Percentiles rank a stretch among this genome's conserved stretches.
phyloP scores from a whole-genome alignment of 1,140 invertebrate genomes.

The Oncopeltus fasciatus region DNA sequence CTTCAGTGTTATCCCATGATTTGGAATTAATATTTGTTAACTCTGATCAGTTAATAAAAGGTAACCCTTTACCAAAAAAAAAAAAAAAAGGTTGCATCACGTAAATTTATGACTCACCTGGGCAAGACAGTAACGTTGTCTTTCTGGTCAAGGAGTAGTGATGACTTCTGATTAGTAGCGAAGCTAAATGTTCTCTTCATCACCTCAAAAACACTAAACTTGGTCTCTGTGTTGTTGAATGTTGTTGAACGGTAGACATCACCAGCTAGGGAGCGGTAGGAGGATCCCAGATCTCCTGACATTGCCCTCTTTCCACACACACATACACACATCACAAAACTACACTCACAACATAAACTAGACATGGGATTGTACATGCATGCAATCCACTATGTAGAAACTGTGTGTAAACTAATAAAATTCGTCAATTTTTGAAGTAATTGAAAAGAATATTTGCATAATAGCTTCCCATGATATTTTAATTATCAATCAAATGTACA shows the following conservation, averaged over 20 bases:
- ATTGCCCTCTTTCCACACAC: slow-evolving; percentile 25
- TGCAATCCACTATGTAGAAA: too few relatives aligned
- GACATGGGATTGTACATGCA: slow-evolving; percentile 2
- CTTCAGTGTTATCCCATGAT: too few relatives aligned
- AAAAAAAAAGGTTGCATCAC: too few relatives aligned
- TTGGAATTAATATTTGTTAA: too few relatives aligned
- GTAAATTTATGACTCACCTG: slow-evolving; percentile 41
- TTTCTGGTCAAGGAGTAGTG: slow-evolving; percentile 37
- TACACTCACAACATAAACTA: too few relatives aligned
- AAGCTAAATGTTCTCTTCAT: slow-evolving; percentile 48
- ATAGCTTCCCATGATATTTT: background rate
- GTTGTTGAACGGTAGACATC: slow-evolving; percentile 51
- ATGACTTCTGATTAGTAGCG: slow-evolving; percentile 34
- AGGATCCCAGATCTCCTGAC: slow-evolving; percentile 43
- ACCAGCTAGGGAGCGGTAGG: slow-evolving; percentile 45
- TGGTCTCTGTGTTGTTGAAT: slow-evolving; percentile 40
- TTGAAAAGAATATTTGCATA: background rate
- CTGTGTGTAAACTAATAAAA: too few relatives aligned
- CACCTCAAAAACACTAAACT: slow-evolving; percentile 39
- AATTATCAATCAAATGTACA: background rate
- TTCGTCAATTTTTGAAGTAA: background rate
- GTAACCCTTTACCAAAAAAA: background rate
- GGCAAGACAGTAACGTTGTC: slow-evolving; percentile 34
- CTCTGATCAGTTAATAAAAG: too few relatives aligned
- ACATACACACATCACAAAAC: slow-evolving; percentile 3